Evolutionary conservation across 1,140 invertebrate species (phyloP).

Genomic region (Wiebesia pumilae): DNA sequence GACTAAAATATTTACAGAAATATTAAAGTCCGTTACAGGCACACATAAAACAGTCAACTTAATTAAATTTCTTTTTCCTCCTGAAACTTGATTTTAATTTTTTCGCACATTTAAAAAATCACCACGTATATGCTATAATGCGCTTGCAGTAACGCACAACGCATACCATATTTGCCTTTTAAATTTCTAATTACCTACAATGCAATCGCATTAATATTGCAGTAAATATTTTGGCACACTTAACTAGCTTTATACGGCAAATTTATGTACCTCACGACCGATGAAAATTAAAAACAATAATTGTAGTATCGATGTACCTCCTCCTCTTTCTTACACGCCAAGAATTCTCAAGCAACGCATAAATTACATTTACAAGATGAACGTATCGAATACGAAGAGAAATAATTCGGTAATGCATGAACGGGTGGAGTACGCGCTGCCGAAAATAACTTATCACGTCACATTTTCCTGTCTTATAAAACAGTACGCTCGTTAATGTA

Average conservation of each 20-base stretch:
- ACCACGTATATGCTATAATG: too few species aligned
- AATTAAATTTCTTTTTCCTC: too few species aligned
- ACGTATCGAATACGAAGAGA: not conserved
- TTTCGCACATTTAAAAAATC: not conserved
- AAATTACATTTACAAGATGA: not conserved
- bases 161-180: not conserved
- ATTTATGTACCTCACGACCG: not conserved
- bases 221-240: not conserved
- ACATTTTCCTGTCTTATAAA: not conserved
- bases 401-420: not conserved
- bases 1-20: not conserved
- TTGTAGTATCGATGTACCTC: not conserved
- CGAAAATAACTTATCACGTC: not conserved
- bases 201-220: not conserved
- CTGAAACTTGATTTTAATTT: not conserved
- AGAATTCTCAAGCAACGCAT: not conserved
- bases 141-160: too few species aligned
- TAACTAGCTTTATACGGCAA: not conserved
- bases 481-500: not conserved
- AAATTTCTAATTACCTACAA: not conserved
- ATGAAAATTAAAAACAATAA: not conserved
- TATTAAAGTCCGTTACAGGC: not conserved
- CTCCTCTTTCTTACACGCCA: not conserved
- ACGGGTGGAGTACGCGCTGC: not conserved
- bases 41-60: too few species aligned